Percentiles rank a stretch among this genome's conserved stretches.
phyloP scores from a whole-genome alignment of 2,888 invertebrate species.

The Drosophila prolongata region DNA sequence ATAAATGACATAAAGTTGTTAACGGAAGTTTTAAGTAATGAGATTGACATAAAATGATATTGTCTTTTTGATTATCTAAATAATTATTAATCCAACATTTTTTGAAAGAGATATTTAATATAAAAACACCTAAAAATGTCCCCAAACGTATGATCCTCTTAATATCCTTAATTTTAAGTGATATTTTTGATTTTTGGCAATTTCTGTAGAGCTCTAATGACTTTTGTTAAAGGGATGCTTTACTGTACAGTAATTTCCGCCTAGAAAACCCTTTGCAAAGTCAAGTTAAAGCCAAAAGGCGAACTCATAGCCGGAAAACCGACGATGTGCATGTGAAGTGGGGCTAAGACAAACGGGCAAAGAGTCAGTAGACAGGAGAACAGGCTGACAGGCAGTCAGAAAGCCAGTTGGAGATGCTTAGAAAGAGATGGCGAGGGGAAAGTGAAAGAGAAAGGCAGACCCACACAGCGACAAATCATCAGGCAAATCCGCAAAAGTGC shows the following conservation, averaged over 20 bases:
- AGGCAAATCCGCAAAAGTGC: slow-evolving; percentile 72
- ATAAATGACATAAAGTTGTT: not conserved
- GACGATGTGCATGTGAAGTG: slow-evolving; percentile 45
- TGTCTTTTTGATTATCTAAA: too few species aligned
- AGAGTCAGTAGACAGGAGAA: slow-evolving; percentile 42
- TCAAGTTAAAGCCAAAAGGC: slow-evolving; percentile 31
- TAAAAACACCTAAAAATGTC: too few species aligned
- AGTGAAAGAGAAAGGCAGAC: slow-evolving; percentile 2
- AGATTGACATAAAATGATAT: too few species aligned
- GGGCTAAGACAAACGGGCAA: slow-evolving; percentile 62
- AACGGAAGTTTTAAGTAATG: not conserved
- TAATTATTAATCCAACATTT: too few species aligned
- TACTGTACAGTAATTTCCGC: slow-evolving; percentile 5
- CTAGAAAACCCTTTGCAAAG: not conserved
- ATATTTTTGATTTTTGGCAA: too few species aligned
- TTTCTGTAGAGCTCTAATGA: too few species aligned
- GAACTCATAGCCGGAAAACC: slow-evolving; percentile 36
- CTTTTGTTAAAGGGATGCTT: not conserved
- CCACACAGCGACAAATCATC: slow-evolving; percentile 60
- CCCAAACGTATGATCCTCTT: too few species aligned
- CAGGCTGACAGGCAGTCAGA: slow-evolving; percentile 48
- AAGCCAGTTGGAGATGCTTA: slow-evolving; percentile 50
- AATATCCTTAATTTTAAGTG: too few species aligned
- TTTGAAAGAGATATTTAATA: too few species aligned
- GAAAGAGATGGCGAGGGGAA: not conserved